Conservation (phyloP, 2,797 vertebrate species). For the Labeo calbasu region DNA sequence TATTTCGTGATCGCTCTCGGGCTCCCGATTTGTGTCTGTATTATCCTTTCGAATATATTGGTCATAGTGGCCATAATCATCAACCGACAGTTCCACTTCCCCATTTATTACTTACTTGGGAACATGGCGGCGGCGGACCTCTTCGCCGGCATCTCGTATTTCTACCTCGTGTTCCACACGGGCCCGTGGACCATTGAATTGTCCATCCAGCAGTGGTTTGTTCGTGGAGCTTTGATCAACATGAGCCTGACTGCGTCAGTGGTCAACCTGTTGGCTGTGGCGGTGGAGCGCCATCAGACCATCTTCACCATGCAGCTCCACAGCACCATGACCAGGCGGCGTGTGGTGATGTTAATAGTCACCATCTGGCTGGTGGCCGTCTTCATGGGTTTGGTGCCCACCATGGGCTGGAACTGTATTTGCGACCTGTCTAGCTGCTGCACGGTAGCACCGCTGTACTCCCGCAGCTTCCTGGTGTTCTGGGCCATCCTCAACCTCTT, state of each 20-base stretch:
- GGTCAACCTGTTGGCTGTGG: conserved; percentile 90
- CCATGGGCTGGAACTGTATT: conserved; percentile 90
- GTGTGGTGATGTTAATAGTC: conserved; percentile 84
- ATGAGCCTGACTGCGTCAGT: conserved; percentile 92
- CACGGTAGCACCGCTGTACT: conserved; percentile 87
- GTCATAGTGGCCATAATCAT: conserved; percentile 86
- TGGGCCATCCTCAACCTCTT: conserved; percentile 92
- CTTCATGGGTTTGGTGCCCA: conserved; percentile 87
- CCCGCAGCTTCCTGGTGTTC: conserved; percentile 88
- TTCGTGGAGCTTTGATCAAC: conserved; percentile 88
- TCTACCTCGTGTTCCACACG: conserved; percentile 91
- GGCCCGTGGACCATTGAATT: conserved; percentile 85
- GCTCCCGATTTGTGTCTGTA: conserved; percentile 83
- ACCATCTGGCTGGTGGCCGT: conserved; percentile 85
- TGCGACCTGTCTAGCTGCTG: conserved; percentile 84
- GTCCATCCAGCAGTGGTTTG: conserved; percentile 84
- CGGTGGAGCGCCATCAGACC: conserved; percentile 90
- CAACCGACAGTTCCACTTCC: conserved; percentile 91
- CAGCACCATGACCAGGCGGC: conserved; percentile 85
- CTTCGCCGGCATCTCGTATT: conserved; percentile 88
- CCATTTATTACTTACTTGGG: conserved; percentile 92
- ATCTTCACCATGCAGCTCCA: conserved; percentile 91
- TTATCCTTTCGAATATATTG: conserved; percentile 88
- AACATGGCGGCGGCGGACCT: conserved; percentile 92
- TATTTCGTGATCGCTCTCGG: conserved; percentile 83